Evolutionary conservation across 2,797 vertebrate genomes (phyloP).

Genomic region (Alosa sapidissima): DNA sequence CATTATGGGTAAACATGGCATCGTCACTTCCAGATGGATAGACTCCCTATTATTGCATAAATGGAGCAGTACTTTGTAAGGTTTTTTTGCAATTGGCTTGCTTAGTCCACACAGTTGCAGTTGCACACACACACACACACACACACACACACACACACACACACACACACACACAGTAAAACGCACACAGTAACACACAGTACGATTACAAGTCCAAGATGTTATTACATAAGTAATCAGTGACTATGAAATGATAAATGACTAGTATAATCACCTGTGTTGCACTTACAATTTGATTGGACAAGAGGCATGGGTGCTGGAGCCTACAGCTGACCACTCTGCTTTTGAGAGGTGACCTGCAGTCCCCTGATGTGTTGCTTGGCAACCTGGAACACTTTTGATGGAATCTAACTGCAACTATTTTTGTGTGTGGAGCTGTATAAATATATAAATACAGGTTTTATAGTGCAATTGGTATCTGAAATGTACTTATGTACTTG

Average conservation of each 20-base stretch:
- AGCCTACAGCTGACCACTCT: background rate
- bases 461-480: background rate
- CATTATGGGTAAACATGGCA: too few species aligned
- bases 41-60: too few species aligned
- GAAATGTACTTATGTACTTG: background rate
- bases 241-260: too few species aligned
- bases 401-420: background rate
- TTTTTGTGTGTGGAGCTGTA: background rate
- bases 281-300: background rate
- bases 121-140: background rate
- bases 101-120: too few species aligned
- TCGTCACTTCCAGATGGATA: too few species aligned
- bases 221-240: background rate
- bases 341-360: background rate
- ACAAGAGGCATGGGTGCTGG: background rate
- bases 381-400: background rate
- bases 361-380: background rate
- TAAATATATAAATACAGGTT: background rate
- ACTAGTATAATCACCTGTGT: background rate
- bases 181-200: background rate
- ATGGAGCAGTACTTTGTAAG: too few species aligned
- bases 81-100: too few species aligned
- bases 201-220: too few species aligned
- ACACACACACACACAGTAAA: background rate
- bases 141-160: background rate